A percentile compares a stretch with the other conserved stretches of the same genome.
Evolutionary conservation across 2,113 vertebrate species (phyloP).

Genomic region (Nerophis lumbriciformis): DNA sequence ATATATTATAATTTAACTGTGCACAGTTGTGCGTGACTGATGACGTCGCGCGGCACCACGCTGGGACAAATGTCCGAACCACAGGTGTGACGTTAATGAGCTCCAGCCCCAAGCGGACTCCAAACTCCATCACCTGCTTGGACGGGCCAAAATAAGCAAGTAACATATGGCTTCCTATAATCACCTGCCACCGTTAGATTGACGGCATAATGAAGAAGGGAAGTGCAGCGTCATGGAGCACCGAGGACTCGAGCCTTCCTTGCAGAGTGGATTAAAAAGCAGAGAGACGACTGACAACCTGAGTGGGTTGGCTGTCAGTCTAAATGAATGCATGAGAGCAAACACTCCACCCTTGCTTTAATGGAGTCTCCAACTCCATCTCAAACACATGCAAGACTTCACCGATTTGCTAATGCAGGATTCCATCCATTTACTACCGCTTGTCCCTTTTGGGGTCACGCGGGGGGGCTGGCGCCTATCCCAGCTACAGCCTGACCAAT

Average conservation of each 20-base stretch:
- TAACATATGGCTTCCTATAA: neutral
- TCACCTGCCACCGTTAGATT: neutral
- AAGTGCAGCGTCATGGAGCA: neutral
- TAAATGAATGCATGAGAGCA: neutral
- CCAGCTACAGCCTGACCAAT: no score
- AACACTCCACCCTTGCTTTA: no score
- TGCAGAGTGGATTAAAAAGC: slow-evolving; percentile 2
- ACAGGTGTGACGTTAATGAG: slow-evolving; percentile 23
- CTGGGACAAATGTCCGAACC: slow-evolving; percentile 10
- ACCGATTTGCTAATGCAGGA: no score
- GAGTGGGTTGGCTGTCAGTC: slow-evolving; percentile 23
- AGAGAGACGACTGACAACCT: slow-evolving; percentile 11
- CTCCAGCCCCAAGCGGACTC: slow-evolving; percentile 2
- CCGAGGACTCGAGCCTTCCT: slow-evolving; percentile 1
- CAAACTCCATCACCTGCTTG: slow-evolving; percentile 15
- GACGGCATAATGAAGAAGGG: slow-evolving; percentile 8
- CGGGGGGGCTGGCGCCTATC: no score
- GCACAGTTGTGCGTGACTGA: slow-evolving; percentile 28
- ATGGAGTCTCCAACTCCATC: no score
- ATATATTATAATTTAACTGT: slow-evolving; percentile 49
- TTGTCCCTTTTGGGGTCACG: no score
- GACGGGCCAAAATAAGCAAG: slow-evolving; percentile 1
- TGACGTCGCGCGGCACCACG: slow-evolving; percentile 16
- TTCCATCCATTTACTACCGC: no score
- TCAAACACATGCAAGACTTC: no score